These are phyloP conservation scores for Xylocampa areola DNA, from an alignment of 2,888 invertebrate species.

Conservation along the genomic window DNA sequence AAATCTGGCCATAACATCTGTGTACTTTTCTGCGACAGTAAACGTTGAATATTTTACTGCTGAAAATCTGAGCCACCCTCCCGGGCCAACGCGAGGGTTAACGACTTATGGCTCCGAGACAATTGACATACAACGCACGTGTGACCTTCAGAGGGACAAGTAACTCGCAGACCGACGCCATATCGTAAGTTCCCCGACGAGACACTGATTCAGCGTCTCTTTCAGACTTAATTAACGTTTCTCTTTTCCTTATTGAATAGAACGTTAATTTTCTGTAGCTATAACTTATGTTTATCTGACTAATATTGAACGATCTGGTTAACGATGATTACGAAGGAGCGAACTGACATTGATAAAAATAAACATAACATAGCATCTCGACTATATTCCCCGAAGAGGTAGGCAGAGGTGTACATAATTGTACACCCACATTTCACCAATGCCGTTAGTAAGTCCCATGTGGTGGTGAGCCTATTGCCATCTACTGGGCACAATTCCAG, in stretches of 20 bases:
- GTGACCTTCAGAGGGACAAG: constrained; percentile 41
- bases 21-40: constrained; percentile 31
- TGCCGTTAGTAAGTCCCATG: too few relatives aligned
- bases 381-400: too few relatives aligned
- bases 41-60: constrained; percentile 46
- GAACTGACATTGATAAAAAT: constrained; percentile 32
- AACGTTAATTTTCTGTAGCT: constrained; percentile 3
- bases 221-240: constrained; percentile 12
- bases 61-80: constrained; percentile 14
- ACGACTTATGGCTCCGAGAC: constrained; percentile 33
- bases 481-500: too few relatives aligned
- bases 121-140: constrained; percentile 46
- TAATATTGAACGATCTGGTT: constrained; percentile 16
- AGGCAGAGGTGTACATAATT: too few relatives aligned
- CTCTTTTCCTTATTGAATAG: constrained; percentile 4
- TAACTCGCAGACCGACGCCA: constrained; percentile 18
- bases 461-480: too few relatives aligned
- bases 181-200: constrained; percentile 14
- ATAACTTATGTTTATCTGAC: not conserved
- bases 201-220: constrained; percentile 7
- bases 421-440: too few relatives aligned
- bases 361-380: too few relatives aligned
- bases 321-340: too few relatives aligned
- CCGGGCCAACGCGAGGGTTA: constrained; percentile 25
- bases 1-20: constrained; percentile 31